phyloP scores from a whole-genome alignment of 1,140 invertebrate species.

The Oncopodura yosiiana region DNA sequence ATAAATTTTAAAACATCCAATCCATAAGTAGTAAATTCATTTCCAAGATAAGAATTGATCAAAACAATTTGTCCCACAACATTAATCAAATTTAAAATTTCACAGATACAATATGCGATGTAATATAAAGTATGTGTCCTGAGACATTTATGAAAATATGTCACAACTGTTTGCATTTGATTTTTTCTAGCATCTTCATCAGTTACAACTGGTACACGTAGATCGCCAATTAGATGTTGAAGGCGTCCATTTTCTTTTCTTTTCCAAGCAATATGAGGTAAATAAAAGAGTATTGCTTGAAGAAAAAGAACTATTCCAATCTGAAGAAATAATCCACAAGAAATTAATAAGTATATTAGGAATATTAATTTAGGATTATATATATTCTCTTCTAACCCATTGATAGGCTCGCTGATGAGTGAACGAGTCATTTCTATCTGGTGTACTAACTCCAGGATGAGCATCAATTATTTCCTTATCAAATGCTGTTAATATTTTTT shows the following conservation, averaged over 20 bases:
- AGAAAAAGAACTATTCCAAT: conserved; percentile 69
- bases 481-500: no score
- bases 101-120: background rate
- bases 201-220: conserved; percentile 46
- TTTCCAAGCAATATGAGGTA: conserved; percentile 82
- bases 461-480: no score
- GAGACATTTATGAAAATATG: background rate
- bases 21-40: conserved; percentile 63
- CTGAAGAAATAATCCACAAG: no score
- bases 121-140: background rate
- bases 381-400: no score
- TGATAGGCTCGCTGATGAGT: conserved; percentile 38
- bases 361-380: no score
- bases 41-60: conserved; percentile 63
- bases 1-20: conserved; percentile 73
- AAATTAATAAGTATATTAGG: no score
- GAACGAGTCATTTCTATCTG: no score
- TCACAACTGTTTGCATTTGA: background rate
- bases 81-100: conserved; percentile 45
- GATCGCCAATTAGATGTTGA: conserved; percentile 69
- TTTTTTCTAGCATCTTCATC: background rate
- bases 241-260: conserved; percentile 75
- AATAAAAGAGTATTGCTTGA: conserved; percentile 84
- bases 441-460: no score
- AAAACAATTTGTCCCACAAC: conserved; percentile 64